phyloP scores from a whole-genome alignment of 2,113 vertebrate genomes.

The Hippocampus mohnikei region DNA sequence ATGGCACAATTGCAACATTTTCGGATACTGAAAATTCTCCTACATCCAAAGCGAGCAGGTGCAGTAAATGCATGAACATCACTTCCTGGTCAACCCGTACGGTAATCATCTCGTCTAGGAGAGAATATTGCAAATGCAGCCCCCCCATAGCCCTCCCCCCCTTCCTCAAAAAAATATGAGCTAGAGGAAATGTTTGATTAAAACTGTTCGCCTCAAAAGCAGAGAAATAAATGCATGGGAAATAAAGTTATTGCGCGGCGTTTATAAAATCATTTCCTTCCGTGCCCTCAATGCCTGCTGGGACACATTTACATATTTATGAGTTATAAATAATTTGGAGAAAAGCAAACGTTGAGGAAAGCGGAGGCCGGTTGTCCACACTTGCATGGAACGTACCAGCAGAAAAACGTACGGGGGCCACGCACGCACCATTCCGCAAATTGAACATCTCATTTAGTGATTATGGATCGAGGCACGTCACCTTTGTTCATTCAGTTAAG shows the following conservation, averaged over 20 bases:
- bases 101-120: slow-evolving; percentile 39
- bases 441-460: neutral
- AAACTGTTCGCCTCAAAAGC: slow-evolving; percentile 46
- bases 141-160: no score
- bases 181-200: slow-evolving; percentile 60
- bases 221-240: slow-evolving; percentile 41
- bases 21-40: neutral
- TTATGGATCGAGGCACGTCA: no score
- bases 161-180: slow-evolving; percentile 19
- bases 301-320: slow-evolving; percentile 67
- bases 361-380: slow-evolving; percentile 39
- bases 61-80: slow-evolving; percentile 40
- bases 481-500: no score
- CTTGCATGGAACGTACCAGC: neutral
- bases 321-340: slow-evolving; percentile 53
- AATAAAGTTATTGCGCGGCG: slow-evolving; percentile 28
- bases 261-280: slow-evolving; percentile 41
- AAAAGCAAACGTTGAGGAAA: slow-evolving; percentile 38
- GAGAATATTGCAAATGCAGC: slow-evolving; percentile 12
- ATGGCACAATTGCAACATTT: slow-evolving; percentile 15
- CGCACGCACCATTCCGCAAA: neutral
- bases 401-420: no score
- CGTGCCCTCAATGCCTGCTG: slow-evolving; percentile 32
- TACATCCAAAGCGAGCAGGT: slow-evolving; percentile 35
- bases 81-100: slow-evolving; percentile 31